Base-by-base conservation (phyloP, 2,797 vertebrate species). In the Darevskia nairensis region DNA sequence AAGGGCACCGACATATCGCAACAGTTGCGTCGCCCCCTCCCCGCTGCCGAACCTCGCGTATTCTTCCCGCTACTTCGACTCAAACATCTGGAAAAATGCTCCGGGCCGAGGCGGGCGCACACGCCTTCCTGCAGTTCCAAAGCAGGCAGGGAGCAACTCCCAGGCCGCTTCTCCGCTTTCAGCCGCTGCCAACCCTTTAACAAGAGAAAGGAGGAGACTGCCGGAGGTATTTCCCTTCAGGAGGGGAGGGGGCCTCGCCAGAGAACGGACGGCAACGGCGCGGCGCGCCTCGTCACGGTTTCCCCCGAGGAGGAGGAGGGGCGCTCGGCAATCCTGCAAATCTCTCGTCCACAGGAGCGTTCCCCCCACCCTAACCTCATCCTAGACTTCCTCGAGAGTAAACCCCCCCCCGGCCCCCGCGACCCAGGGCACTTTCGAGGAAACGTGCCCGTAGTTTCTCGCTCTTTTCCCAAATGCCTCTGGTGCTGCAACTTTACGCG, bases 71-170 rank as follows among this genome's bases (percentile, higher is more conserved):
- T 68, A 25, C 80, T 72, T 41, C 19, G 82, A 44, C 6, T 17
- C 59, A 85, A 7, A 59, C 89, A 84, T 80, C 89, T 84, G 89
- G 76, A 76, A 41, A 69, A 80, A 6, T 55, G 68, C 59, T 80
- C 55, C 25, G 69, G 41, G 23, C 9, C 23, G 82, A 3, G 39
- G 76, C 29, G 23, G 21, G 32, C 44, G 10, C 44, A 46, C 59
- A n/a, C 76, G 8, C 6, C 21, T 32, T 17, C 55, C 25, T 80
- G 35, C 6, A 66, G 32, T n/a, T 55, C 50, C 61, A 23, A 46
- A 74, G 79, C 55, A 23, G 32, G 25, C 41, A 39, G 50, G 50
- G 50, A 55, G 46, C 32, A 39, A 23, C 29, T 50, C 80, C 55
- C 81, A 9, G 71, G 4, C 41, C 27, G 35, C 88, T 3, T 64